Evolutionary conservation across 2,888 invertebrate species (phyloP).

Genomic region (Digitonthophagus gazella): DNA sequence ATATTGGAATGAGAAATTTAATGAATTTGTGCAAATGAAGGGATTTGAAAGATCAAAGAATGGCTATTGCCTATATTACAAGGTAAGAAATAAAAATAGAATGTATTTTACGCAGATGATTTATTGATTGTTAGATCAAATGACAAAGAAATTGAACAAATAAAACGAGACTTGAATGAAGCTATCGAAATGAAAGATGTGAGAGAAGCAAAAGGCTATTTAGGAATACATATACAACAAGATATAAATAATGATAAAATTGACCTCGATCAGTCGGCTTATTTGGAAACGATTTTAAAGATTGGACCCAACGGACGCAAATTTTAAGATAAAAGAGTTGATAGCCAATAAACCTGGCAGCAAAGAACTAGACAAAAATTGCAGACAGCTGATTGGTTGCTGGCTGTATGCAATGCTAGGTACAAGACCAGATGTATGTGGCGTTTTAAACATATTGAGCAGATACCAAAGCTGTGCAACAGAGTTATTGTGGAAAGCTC

Average conservation of each 20-base stretch:
- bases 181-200: constrained; percentile 16
- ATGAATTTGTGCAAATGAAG: constrained; percentile 24
- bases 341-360: background rate
- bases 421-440: background rate
- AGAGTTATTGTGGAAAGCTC: constrained; percentile 18
- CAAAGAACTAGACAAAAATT: constrained; percentile 13
- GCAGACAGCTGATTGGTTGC: background rate
- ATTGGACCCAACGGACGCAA: constrained; percentile 17
- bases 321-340: background rate
- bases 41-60: constrained; percentile 30
- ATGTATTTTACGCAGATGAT: constrained; percentile 6
- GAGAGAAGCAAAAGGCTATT: constrained; percentile 1
- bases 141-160: background rate
- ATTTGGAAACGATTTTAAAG: background rate
- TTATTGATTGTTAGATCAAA: background rate
- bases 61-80: constrained; percentile 31
- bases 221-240: constrained; percentile 12
- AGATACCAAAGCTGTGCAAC: background rate
- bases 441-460: background rate
- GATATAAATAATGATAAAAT: too few species aligned
- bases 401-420: background rate
- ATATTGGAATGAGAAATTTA: constrained; percentile 34
- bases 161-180: constrained; percentile 1
- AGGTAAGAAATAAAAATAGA: background rate
- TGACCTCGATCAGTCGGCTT: constrained; percentile 3